phyloP scores from a whole-genome alignment of 2,797 vertebrate genomes.

The Eulemur albifrons region DNA sequence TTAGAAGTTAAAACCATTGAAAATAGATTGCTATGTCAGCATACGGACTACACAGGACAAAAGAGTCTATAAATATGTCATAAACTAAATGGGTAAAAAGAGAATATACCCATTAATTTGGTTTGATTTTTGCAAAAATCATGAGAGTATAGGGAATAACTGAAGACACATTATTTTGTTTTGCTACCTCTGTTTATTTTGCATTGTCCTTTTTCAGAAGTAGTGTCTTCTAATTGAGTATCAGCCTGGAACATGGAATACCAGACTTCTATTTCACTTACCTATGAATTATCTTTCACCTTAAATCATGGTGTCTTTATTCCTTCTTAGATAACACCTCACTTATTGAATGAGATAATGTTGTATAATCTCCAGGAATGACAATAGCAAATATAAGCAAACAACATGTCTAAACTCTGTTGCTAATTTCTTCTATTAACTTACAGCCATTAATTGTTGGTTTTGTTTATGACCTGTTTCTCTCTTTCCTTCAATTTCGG shows the following conservation, averaged over 20 bases:
- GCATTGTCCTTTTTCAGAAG: not conserved
- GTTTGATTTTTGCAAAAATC: not conserved
- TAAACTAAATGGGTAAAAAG: constrained; percentile 38
- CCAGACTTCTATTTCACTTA: not conserved
- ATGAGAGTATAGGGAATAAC: not conserved
- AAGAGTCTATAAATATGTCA: constrained; percentile 62
- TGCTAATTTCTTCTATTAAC: not conserved
- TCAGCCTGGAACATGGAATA: not conserved
- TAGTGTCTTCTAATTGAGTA: not conserved
- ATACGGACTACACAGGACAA: constrained; percentile 67
- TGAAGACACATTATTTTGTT: not conserved
- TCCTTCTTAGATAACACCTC: not conserved
- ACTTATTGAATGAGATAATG: not conserved
- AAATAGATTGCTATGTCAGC: constrained; percentile 66
- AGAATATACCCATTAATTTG: not conserved
- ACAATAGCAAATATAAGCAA: not conserved
- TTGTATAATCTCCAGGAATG: not conserved
- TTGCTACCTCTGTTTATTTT: not conserved
- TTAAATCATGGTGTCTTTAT: not conserved
- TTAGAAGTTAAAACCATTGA: not conserved
- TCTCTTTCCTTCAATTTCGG: not conserved
- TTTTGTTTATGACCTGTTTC: not conserved
- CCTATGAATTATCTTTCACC: not conserved
- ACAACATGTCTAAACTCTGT: not conserved
- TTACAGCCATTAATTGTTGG: not conserved